Conservation (phyloP, 2,888 invertebrate genomes). For the Ectemnius continuus region DNA sequence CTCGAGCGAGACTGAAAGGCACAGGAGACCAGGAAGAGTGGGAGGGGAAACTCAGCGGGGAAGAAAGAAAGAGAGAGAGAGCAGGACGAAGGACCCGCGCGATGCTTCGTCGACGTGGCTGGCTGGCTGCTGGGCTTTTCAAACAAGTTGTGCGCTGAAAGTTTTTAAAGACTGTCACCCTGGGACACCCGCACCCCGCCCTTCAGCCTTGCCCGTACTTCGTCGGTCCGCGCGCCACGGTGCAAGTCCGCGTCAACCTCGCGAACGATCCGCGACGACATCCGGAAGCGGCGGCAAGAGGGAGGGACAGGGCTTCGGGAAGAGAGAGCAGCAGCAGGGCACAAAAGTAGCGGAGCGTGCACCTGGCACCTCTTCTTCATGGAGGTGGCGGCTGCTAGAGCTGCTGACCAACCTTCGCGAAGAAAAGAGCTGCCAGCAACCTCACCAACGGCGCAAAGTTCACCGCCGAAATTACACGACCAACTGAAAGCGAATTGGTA, state of each 20-base stretch:
- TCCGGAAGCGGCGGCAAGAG: background rate
- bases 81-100: background rate
- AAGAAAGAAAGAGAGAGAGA: constrained; percentile 12
- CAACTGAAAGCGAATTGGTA: too few species aligned
- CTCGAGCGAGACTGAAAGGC: background rate
- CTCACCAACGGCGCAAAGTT: too few species aligned
- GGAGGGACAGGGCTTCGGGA: too few species aligned
- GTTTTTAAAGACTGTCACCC: constrained; percentile 72
- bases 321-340: too few species aligned
- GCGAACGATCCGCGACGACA: background rate
- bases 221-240: background rate
- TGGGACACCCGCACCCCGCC: constrained; percentile 44
- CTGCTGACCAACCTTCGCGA: too few species aligned
- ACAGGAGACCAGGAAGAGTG: constrained; percentile 25
- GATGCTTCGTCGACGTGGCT: constrained; percentile 26
- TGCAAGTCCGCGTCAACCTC: background rate
- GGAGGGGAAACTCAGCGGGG: constrained; percentile 30
- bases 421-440: too few species aligned
- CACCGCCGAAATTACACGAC: too few species aligned
- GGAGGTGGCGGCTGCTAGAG: too few species aligned
- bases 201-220: constrained; percentile 13
- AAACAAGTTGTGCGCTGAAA: constrained; percentile 67
- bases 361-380: constrained; percentile 30
- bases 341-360: background rate
- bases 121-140: constrained; percentile 63